Conservation (phyloP, 2,797 vertebrate species). For the Semaprochilodus insignis region DNA sequence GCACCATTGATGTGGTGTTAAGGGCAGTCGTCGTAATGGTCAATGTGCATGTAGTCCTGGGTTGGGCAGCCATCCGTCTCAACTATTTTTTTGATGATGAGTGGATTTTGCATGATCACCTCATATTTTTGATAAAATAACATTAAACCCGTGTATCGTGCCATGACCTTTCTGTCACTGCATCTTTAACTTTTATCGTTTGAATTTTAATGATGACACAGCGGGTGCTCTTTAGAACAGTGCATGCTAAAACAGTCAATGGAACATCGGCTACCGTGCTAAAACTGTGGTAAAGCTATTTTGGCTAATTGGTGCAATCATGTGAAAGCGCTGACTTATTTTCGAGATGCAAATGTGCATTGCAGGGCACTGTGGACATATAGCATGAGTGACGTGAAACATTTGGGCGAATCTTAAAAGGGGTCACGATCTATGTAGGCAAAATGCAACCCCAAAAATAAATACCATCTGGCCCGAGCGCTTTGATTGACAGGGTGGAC, state of each 20-base stretch:
- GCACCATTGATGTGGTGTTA: too few species aligned
- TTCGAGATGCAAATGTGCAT: not conserved
- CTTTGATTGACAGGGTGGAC: constrained; percentile 71
- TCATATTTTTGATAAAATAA: too few species aligned
- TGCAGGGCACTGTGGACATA: not conserved
- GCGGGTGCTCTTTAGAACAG: not conserved
- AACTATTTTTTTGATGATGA: too few species aligned
- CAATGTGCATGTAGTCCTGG: too few species aligned
- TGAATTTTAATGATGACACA: not conserved
- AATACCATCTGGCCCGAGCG: constrained; percentile 45
- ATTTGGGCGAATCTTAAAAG: not conserved
- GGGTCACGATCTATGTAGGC: not conserved
- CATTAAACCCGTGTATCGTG: too few species aligned
- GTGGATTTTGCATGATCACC: too few species aligned
- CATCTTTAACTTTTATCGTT: not conserved
- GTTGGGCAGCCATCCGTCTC: too few species aligned
- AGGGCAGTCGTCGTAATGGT: too few species aligned
- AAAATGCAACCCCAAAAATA: not conserved
- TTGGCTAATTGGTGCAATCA: not conserved
- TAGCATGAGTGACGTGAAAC: not conserved
- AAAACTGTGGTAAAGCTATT: not conserved
- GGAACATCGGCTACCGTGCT: not conserved
- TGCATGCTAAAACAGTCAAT: not conserved
- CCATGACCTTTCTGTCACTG: too few species aligned
- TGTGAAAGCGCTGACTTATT: not conserved